Evolutionary conservation across 2,113 vertebrate species (phyloP), one percentile per base, ranked within the genome.

Genomic region (Epinephelus moara): DNA sequence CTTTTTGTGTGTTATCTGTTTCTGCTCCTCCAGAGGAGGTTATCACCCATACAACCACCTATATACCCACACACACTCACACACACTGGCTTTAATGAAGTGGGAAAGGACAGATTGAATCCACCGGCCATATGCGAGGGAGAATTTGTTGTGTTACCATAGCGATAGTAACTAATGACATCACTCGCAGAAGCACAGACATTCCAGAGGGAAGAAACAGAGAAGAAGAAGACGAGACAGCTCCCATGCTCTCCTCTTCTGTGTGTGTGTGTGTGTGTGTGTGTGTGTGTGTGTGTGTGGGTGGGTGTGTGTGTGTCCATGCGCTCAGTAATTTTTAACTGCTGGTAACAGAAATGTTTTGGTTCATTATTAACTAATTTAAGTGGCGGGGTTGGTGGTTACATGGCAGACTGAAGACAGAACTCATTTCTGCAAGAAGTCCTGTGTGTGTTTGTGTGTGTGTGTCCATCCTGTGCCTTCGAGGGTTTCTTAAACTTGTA

Each of bases 81-180:
- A n/a, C 67, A 40, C 61, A 21, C 61, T 4, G 17, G 33, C 62
- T 67, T 62, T 64, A 78, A 74, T 53, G 30, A 53, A 73, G 62
- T 88, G n/a, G 78, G 70, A 76, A 57, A 66, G 70, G 82, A 83
- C 83, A 78, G 71, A 73, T 49, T 79, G 76, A 87, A 88, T 68
- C 70, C 67, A 80, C 59, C 14, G 62, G 75, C 63, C 47, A 66
- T 74, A 77, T 80, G 80, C 5, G 3, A 69, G 71, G 80, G 72
- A 77, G 86, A 79, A 84, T 89, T 89, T 94, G 88, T 94, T 94
- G 68, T 92, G 93, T 94, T 92, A 40, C 94, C 75, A 87, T 93
- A 71, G 88, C 60, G 10, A 91, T 77, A 61, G 63, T 67, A 89
- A 82, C 75, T 42, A 11, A 81, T 91, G 87, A 93, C 92, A 88